Evolutionary conservation across 1,140 invertebrate species (phyloP), one percentile per base, ranked within the genome.

Genomic region (Neomicropteryx cornuta): DNA sequence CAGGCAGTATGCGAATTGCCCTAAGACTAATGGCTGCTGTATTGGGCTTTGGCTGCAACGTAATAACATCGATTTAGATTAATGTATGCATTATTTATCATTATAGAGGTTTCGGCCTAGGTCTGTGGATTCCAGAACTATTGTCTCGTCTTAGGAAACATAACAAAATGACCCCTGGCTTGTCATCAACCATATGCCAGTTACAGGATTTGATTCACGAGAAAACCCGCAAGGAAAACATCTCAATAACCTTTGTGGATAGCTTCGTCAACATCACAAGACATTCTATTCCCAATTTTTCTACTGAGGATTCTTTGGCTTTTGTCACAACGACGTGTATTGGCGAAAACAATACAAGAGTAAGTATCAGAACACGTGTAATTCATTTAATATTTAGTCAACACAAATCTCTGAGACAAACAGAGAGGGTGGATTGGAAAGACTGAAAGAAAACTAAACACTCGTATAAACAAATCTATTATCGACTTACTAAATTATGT

Each of bases 91-190:
- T 41, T 10, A 33, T 34, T 36, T 37, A 5, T 39, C 24, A 24
- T 62, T 62, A 3, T 51, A 81, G 79, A 3, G 78, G 77, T 40
- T 81, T 78, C 36, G 80, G 79, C 2, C 51, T 83, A 4, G 79
- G 77, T 38, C 58, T 81, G 13, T 83, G 80, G 80, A 68, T 81
- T 13, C 79, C 79, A 13, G 78, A 81, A 51, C 53, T 83, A 4
- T 72, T 80, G 20, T 68, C 74, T 6, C 63, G 77, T 3, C 70
- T 75, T 42, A 57, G 70, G 24, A 55, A 55, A 16, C 68, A 65
- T 41, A 62, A 70, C 19, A 50, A 54, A 14, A 40, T 51, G 0
- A 48, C 70, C 46, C 70, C 70, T 2, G 63, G 73, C 42, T 43
- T 33, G 17, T 58, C 62, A 0, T 56, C 64, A 5, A 61, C 64